Conservation (phyloP, 2,113 vertebrate genomes). For the Coregonus clupeaformis region DNA sequence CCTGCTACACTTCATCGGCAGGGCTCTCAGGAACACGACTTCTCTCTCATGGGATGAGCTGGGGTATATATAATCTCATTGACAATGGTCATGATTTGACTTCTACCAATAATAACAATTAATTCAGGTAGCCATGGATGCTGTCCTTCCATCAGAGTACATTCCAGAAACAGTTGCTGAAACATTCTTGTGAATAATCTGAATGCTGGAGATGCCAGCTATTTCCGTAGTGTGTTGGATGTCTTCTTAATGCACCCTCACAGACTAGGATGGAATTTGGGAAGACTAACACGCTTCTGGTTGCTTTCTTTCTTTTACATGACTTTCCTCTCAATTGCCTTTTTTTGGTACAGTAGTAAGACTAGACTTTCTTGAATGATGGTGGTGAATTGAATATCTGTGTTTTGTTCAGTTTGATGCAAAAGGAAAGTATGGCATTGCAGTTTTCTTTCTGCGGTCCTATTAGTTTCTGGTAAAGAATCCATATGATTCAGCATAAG, state of each 20-base stretch:
- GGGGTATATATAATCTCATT: slow-evolving; percentile 49
- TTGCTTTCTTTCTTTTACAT: slow-evolving; percentile 41
- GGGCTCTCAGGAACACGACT: slow-evolving; percentile 76
- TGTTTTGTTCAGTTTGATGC: slow-evolving; percentile 48
- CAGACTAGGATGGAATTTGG: slow-evolving; percentile 31
- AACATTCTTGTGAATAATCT: slow-evolving; percentile 49
- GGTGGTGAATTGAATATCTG: slow-evolving; percentile 43
- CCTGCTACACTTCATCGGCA: slow-evolving; percentile 64
- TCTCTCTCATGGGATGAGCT: slow-evolving; percentile 61
- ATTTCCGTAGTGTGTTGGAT: slow-evolving; percentile 35
- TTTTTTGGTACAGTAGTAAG: slow-evolving; percentile 52
- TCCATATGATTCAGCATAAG: slow-evolving; percentile 66
- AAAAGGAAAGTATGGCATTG: slow-evolving; percentile 50
- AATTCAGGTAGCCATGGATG: slow-evolving; percentile 66
- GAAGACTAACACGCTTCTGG: slow-evolving; percentile 38
- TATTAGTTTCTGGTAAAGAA: slow-evolving; percentile 49
- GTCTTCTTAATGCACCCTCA: slow-evolving; percentile 30
- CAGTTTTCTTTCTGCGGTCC: slow-evolving; percentile 50
- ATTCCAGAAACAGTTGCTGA: slow-evolving; percentile 63
- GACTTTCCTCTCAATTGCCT: slow-evolving; percentile 13
- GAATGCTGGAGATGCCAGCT: slow-evolving; percentile 38
- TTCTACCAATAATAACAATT: slow-evolving; percentile 43
- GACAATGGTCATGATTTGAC: slow-evolving; percentile 68
- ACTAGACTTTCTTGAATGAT: slow-evolving; percentile 52
- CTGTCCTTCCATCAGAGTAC: slow-evolving; percentile 69